Conservation (phyloP, 2,888 invertebrate species). For the Rhorus exstirpatorius region DNA sequence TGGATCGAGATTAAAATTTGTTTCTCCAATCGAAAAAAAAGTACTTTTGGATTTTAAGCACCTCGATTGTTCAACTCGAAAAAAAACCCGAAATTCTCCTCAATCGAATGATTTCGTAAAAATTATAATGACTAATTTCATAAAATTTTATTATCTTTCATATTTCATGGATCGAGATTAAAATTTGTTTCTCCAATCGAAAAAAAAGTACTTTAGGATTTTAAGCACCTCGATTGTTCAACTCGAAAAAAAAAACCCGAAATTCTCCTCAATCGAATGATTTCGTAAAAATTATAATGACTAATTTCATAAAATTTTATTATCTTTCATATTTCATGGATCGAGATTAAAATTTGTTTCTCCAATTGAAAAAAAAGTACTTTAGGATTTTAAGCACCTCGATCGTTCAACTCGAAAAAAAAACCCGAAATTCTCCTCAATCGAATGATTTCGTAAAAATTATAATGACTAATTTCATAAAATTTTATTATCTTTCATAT, state of each 20-base stretch:
- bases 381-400: neutral
- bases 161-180: neutral
- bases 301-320: neutral
- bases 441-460: too few relatives aligned
- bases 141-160: neutral
- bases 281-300: too few relatives aligned
- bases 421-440: neutral
- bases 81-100: neutral
- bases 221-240: neutral
- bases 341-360: too few relatives aligned
- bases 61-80: neutral
- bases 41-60: neutral
- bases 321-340: neutral
- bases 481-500: neutral
- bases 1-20: neutral
- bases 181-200: too few relatives aligned
- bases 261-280: neutral
- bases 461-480: too few relatives aligned
- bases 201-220: conserved; percentile 7
- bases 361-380: conserved; percentile 40
- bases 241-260: neutral
- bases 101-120: neutral
- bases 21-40: conserved; percentile 54
- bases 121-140: too few relatives aligned
- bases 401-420: neutral